phyloP scores from a whole-genome alignment of 2,888 invertebrate genomes.

The Noctua janthina region DNA sequence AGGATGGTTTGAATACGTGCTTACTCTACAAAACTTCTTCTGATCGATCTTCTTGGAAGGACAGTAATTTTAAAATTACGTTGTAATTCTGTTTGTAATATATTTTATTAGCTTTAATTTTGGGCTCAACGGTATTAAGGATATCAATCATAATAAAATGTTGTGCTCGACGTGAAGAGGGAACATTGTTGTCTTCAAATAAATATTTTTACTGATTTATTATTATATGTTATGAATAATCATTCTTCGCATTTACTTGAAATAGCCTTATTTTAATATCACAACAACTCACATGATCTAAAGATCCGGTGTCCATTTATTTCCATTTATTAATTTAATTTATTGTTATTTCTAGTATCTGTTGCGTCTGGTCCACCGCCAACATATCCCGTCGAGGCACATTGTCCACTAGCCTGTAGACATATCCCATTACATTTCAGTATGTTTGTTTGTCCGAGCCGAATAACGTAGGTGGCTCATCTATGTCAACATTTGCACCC shows the following conservation, averaged over 20 bases:
- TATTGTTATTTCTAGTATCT: conserved; percentile 19
- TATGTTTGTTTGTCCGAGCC: conserved; percentile 39
- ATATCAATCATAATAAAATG: conserved; percentile 38
- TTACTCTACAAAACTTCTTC: neutral
- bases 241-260: neutral
- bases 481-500: conserved; percentile 24
- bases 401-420: conserved; percentile 21
- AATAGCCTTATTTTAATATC: neutral
- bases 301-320: neutral
- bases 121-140: conserved; percentile 28
- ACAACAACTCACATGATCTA: too few species aligned
- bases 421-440: conserved; percentile 45
- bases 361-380: conserved; percentile 3
- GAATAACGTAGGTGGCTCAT: conserved; percentile 40
- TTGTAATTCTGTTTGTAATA: conserved; percentile 34
- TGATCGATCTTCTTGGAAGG: conserved; percentile 33
- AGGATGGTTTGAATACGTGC: conserved; percentile 22
- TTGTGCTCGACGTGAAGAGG: neutral
- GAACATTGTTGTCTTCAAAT: conserved; percentile 4
- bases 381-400: conserved; percentile 18
- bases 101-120: conserved; percentile 41
- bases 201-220: conserved; percentile 12
- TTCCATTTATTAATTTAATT: neutral
- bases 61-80: conserved; percentile 35
- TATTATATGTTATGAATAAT: neutral